These are phyloP conservation scores for Oriolus oriolus DNA, from an alignment of 2,113 vertebrate genomes.

Conservation along the genomic window DNA sequence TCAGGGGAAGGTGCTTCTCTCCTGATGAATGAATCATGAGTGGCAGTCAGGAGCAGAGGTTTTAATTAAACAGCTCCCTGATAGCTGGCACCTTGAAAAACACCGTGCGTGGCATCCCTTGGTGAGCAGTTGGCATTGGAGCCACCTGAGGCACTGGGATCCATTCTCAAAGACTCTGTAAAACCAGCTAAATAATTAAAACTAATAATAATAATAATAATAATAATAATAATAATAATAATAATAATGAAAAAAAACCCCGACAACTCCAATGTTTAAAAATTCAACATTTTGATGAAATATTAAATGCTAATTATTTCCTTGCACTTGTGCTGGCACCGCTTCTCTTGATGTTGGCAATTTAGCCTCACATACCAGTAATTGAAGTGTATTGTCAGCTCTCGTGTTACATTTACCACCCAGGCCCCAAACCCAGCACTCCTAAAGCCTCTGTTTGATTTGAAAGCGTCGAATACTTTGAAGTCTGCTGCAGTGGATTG, in stretches of 20 bases:
- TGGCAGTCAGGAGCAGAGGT: not conserved
- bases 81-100: not conserved
- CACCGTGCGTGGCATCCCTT: not conserved
- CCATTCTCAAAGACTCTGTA: not conserved
- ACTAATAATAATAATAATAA: not conserved
- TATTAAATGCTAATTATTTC: slow-evolving; percentile 38
- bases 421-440: not conserved
- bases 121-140: not conserved
- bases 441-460: not conserved
- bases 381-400: not conserved
- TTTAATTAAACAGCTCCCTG: not conserved
- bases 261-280: not conserved
- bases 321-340: not conserved
- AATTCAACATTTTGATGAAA: slow-evolving; percentile 33
- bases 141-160: not conserved
- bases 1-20: not conserved
- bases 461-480: no score
- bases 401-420: not conserved
- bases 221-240: not conserved
- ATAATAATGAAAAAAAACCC: not conserved
- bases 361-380: not conserved
- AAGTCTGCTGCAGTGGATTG: no score
- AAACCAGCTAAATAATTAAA: slow-evolving; percentile 28
- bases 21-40: not conserved
- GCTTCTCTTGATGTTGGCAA: not conserved